Evolutionary conservation across 2,888 invertebrate species (phyloP), one percentile per base, ranked within the genome.

Genomic region (Hemithea aestivaria): DNA sequence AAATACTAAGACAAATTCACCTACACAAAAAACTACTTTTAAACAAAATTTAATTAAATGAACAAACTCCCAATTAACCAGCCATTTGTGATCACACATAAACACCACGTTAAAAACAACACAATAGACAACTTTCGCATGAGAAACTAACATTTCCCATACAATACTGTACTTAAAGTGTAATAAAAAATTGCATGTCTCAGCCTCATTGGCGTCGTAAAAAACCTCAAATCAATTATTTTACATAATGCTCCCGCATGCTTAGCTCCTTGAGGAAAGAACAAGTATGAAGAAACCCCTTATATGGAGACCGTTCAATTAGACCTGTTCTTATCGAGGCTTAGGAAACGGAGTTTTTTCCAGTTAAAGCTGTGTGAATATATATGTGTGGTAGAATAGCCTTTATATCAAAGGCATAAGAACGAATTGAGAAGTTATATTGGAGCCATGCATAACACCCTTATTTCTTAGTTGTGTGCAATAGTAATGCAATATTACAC

Each of bases 71-170:
- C 23, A 45, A 51, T 43, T 36, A 39, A 44, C 41, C 35, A 50
- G 47, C 53, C 54, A 53, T 57, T 56, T 54, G 56, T 56, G 54
- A 58, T 53, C 40, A 48, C 43, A 32, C 48, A 45, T 38, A 49
- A 40, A 53, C 42, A 46, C 37, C 21, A 30, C 21, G 48, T 45
- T 50, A 61, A 62, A 60, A 56, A 48, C 16, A 35, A 48, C 46
- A 72, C 71, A 72, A 73, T 70, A 39, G 62, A 44, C 55, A 64
- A 78, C 80, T 81, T 83, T 82, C 83, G 77, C 81, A 84, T 79
- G 84, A 69, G 83, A 84, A 83, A 68, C 72, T 56, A 59, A 46
- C 59, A 62, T 69, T 83, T 84, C 82, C 72, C 82, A 83, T 74
- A 71, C 74, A 64, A 66, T 73, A 73, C 66, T 68, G 67, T 58